These are phyloP conservation scores for Agrotis ipsilon DNA, from an alignment of 2,888 invertebrate species.

Conservation along the genomic window DNA sequence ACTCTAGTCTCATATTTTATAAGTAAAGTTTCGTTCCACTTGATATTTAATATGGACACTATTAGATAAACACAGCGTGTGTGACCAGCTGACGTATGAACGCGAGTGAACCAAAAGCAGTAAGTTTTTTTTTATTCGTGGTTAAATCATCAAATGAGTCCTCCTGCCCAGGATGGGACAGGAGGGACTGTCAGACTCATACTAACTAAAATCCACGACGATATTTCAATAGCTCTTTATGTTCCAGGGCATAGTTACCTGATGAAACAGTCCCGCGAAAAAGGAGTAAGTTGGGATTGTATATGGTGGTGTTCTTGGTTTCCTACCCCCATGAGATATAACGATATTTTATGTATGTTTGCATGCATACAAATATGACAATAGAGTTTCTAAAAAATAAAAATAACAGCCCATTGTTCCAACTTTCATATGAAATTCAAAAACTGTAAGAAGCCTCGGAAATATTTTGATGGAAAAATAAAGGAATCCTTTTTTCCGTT, in stretches of 20 bases:
- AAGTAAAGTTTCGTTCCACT: conserved; percentile 42
- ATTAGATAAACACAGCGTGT: neutral
- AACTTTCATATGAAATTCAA: conserved; percentile 28
- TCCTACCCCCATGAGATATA: neutral
- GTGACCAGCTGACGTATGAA: neutral
- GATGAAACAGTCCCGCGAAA: too few relatives aligned
- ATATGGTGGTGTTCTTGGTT: neutral
- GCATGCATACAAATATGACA: too few relatives aligned
- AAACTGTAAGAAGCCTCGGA: conserved; percentile 30
- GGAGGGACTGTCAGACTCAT: too few relatives aligned
- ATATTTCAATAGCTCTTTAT: too few relatives aligned
- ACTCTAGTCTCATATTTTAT: conserved; percentile 55
- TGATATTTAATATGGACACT: conserved; percentile 36
- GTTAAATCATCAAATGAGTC: too few relatives aligned
- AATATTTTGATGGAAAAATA: conserved; percentile 55
- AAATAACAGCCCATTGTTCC: conserved; percentile 23
- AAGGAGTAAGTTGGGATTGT: neutral
- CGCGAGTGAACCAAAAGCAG: neutral
- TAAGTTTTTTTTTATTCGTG: too few relatives aligned
- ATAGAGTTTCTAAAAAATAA: too few relatives aligned
- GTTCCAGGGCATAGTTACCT: too few relatives aligned
- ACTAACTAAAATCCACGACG: too few relatives aligned
- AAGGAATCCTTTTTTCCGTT: conserved; percentile 54
- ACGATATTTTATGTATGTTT: neutral
- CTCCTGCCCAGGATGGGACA: too few relatives aligned